phyloP scores from a whole-genome alignment of 2,113 vertebrate species.

The Tinamus guttatus region DNA sequence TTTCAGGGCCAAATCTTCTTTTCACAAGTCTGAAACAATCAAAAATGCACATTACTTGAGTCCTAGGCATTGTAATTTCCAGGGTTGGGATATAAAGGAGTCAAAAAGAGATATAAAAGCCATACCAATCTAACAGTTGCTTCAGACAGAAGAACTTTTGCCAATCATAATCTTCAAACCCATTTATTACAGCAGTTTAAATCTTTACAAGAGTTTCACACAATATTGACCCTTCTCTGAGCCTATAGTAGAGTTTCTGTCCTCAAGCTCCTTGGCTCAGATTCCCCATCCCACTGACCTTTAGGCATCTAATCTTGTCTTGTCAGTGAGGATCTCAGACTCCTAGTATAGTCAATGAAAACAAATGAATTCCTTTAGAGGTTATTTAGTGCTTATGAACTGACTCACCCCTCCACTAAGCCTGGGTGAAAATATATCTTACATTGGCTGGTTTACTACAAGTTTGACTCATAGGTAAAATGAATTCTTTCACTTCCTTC shows the following conservation, averaged over 20 bases:
- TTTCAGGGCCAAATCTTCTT: background rate
- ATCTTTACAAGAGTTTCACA: background rate
- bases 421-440: background rate
- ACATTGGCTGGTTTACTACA: too few species aligned
- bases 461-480: background rate
- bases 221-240: background rate
- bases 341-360: background rate
- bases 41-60: background rate
- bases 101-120: background rate
- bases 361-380: background rate
- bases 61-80: background rate
- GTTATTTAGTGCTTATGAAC: background rate
- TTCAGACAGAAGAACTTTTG: background rate
- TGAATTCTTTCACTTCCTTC: background rate
- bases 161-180: background rate
- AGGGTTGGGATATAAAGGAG: background rate
- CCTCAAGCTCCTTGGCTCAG: background rate
- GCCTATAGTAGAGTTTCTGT: background rate
- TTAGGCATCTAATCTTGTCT: background rate
- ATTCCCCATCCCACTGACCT: background rate
- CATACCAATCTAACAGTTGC: background rate
- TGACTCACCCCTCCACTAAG: background rate
- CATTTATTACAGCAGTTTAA: background rate
- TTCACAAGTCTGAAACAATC: background rate
- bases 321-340: background rate